Base-by-base conservation (phyloP, 2,113 vertebrate genomes). In the Cyanoramphus novaezelandiae region DNA sequence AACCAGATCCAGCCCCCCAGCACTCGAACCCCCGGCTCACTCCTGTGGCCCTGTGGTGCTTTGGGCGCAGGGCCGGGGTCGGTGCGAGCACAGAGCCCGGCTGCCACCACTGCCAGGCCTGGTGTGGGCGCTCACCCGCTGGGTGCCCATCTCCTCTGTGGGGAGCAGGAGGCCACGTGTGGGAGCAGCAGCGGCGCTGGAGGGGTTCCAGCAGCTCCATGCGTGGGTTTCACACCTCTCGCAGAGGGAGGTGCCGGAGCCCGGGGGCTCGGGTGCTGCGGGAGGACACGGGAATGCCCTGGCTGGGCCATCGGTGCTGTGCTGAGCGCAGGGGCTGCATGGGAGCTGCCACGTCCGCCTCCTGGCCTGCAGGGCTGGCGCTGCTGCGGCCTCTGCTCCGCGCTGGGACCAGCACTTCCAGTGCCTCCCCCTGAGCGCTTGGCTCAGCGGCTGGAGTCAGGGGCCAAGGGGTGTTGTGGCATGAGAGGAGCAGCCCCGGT, bases 71-170 rank as follows among this genome's bases (percentile, higher is more conserved):
- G 23, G 29, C 25, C 29, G 6, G 1, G 23, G n/a, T 15, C 68
- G 25, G 57, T 2, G 5, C 5, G 13, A 14, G 67, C 44, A 41
- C 1, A 2, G 19, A 31, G 29, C 55, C 67, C 16, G 1, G 28
- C n/a, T 33, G 33, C 53, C 43, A 13, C 7, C 37, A 5, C 83
- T 35, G 37, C 44, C 65, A 11, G 21, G 33, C 24, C 52, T 5
- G 21, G 53, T 14, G 13, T n/a, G 63, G 17, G 29, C 6, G 13
- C 24, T 82, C 24, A 28, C 17, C 39, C 39, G 20, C 28, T 0
- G 1, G 53, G 41, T 25, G 7, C 27, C 8, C 53, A 14, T 23
- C 7, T 11, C 29, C 67, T 55, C 37, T 0, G 0, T 6, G 49
- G 49, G 41, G 33, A 69, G 68, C 49, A 47, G 68, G 55, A 57